Percentiles rank a stretch among this genome's conserved stretches.
phyloP scores from a whole-genome alignment of 1,140 invertebrate species.

The Orius insidiosus region DNA sequence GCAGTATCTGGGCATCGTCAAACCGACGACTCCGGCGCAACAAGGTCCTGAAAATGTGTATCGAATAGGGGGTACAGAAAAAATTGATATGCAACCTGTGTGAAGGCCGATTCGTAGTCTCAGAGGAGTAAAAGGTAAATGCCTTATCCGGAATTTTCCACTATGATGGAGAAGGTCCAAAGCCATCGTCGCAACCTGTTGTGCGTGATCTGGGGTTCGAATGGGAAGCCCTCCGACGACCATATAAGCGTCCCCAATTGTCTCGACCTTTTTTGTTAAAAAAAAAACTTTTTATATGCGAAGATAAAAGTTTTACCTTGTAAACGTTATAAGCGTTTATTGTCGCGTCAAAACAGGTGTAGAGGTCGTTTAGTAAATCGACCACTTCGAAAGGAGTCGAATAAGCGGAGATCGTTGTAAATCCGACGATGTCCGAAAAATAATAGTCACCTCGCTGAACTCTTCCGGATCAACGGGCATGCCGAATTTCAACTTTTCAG shows the following conservation, averaged over 20 bases:
- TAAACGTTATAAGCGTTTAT: constrained; percentile 84
- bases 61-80: not conserved
- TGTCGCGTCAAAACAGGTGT: constrained; percentile 82
- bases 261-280: constrained; percentile 73
- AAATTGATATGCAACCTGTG: constrained; percentile 34
- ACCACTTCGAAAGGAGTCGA: constrained; percentile 76
- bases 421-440: constrained; percentile 91
- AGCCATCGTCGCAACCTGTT: constrained; percentile 78
- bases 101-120: constrained; percentile 66
- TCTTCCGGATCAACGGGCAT: constrained; percentile 72
- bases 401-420: constrained; percentile 83
- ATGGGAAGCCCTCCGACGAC: constrained; percentile 77
- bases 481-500: constrained; percentile 73
- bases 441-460: constrained; percentile 85
- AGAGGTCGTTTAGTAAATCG: constrained; percentile 78
- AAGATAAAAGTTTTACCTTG: constrained; percentile 46
- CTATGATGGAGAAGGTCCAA: constrained; percentile 70
- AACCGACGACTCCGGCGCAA: constrained; percentile 67
- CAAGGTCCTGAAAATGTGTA: constrained; percentile 37
- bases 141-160: constrained; percentile 66
- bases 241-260: constrained; percentile 92
- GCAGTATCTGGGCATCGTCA: constrained; percentile 79
- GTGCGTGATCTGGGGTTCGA: constrained; percentile 57
- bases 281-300: not conserved
- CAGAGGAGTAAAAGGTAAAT: constrained; percentile 61